Percentiles rank a stretch among this genome's conserved stretches.
Evolutionary conservation across 2,113 vertebrate genomes (phyloP).

Genomic region (Felis chaus): DNA sequence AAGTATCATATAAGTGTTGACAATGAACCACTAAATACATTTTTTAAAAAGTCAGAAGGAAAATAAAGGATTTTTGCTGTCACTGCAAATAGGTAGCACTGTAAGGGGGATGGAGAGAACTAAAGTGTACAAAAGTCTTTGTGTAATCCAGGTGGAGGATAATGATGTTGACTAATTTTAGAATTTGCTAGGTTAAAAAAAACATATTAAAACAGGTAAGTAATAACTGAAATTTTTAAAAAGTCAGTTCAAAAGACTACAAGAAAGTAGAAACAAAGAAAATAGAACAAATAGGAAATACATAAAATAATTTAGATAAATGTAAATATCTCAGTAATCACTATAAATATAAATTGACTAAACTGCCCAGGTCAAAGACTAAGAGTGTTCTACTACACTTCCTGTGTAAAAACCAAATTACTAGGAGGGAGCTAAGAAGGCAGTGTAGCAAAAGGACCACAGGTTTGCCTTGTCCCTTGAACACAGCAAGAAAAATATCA

Average conservation of each 20-base stretch:
- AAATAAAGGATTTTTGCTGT: not conserved
- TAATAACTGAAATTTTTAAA: not conserved
- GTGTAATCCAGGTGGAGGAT: not conserved
- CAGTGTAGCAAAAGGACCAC: not conserved
- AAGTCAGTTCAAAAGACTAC: not conserved
- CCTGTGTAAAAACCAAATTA: not conserved
- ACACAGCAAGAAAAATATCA: not conserved
- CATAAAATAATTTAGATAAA: not conserved
- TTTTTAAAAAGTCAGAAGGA: not conserved
- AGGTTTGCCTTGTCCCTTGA: not conserved
- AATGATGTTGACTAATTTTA: not conserved
- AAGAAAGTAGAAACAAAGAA: conserved; percentile 32
- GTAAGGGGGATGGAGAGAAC: not conserved
- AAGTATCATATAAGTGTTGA: not conserved
- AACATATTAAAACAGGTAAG: not conserved
- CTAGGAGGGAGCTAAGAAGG: not conserved
- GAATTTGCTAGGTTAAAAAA: not conserved
- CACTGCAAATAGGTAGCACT: not conserved
- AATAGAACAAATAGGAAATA: not conserved
- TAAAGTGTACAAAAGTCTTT: not conserved
- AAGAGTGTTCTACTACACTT: not conserved
- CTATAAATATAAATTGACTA: conserved; percentile 32
- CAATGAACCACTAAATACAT: not conserved
- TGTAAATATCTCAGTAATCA: not conserved
- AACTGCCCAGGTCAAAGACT: not conserved